Percentiles rank a stretch among this genome's conserved stretches.
These are phyloP conservation scores for Aspidiotus destructor DNA, from an alignment of 2,888 invertebrate genomes.

Conservation along the genomic window DNA sequence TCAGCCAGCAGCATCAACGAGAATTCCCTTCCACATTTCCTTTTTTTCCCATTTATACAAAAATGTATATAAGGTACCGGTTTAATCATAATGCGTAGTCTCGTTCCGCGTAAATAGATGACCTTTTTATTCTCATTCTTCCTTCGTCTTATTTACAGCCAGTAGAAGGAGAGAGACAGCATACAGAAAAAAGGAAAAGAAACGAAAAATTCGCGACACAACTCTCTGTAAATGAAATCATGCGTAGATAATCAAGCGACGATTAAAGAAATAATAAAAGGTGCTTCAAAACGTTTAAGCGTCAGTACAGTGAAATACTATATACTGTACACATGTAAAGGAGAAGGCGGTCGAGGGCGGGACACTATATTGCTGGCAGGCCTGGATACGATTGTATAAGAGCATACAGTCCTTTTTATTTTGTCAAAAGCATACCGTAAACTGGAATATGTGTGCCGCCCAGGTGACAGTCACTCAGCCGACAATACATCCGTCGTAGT, in stretches of 20 bases:
- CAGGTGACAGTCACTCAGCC: conserved; percentile 29
- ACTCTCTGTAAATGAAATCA: conserved; percentile 26
- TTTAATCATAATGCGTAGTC: neutral
- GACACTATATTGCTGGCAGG: conserved; percentile 11
- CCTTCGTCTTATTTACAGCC: no score
- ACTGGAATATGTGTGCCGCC: conserved; percentile 30
- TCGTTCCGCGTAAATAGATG: neutral
- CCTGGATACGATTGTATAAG: neutral
- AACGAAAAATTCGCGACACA: conserved; percentile 23
- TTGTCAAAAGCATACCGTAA: conserved; percentile 6
- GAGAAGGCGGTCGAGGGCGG: conserved; percentile 30
- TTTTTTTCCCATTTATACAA: neutral
- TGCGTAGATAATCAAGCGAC: conserved; percentile 31
- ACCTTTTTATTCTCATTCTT: neutral
- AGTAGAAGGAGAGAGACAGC: neutral
- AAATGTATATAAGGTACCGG: neutral
- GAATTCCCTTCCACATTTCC: conserved; percentile 1
- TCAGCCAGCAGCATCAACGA: no score
- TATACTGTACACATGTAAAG: conserved; percentile 24
- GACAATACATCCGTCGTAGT: conserved; percentile 30
- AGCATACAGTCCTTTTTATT: neutral
- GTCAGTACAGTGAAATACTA: conserved; percentile 23
- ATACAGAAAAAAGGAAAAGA: conserved; percentile 12
- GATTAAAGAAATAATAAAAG: conserved; percentile 31
- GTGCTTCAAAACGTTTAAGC: conserved; percentile 28